Evolutionary conservation across 2,113 vertebrate genomes (phyloP).

Genomic region (Gobio gobio): DNA sequence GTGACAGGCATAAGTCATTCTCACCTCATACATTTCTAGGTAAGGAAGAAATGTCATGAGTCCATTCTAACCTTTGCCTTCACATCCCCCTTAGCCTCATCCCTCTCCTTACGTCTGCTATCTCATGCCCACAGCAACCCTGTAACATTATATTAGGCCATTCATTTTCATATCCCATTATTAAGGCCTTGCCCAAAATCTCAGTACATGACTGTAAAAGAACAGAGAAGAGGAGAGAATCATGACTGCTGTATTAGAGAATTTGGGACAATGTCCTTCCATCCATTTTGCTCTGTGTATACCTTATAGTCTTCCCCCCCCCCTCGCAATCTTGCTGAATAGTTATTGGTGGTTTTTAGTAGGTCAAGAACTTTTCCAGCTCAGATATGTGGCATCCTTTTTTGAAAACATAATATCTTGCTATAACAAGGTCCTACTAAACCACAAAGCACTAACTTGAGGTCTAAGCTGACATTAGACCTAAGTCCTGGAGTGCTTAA

Average conservation of each 20-base stretch:
- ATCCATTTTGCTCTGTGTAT: background rate
- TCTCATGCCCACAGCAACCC: constrained; percentile 10
- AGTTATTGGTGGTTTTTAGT: constrained; percentile 5
- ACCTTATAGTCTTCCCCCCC: background rate
- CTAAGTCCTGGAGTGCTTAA: background rate
- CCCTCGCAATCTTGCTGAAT: background rate
- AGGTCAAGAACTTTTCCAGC: background rate
- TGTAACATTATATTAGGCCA: constrained; percentile 3
- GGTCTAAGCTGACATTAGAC: background rate
- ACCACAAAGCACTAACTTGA: background rate
- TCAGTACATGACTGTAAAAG: background rate
- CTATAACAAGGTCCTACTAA: background rate
- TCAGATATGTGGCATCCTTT: background rate
- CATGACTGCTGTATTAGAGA: background rate
- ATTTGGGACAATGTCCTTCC: constrained; percentile 24
- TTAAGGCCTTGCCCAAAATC: constrained; percentile 10
- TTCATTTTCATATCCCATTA: constrained; percentile 5
- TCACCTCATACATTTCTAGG: constrained; percentile 96
- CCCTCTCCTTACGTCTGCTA: background rate
- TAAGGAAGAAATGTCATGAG: constrained; percentile 86
- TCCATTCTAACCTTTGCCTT: constrained; percentile 9
- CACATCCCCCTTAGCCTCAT: background rate
- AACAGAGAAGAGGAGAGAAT: background rate
- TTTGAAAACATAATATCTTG: constrained; percentile 4
- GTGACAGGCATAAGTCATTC: constrained; percentile 95